Percentiles rank a stretch among this genome's conserved stretches.
These are phyloP conservation scores for Heteractis magnifica DNA, from an alignment of 92 coral and sea anemone genomes.

Conservation along the genomic window DNA sequence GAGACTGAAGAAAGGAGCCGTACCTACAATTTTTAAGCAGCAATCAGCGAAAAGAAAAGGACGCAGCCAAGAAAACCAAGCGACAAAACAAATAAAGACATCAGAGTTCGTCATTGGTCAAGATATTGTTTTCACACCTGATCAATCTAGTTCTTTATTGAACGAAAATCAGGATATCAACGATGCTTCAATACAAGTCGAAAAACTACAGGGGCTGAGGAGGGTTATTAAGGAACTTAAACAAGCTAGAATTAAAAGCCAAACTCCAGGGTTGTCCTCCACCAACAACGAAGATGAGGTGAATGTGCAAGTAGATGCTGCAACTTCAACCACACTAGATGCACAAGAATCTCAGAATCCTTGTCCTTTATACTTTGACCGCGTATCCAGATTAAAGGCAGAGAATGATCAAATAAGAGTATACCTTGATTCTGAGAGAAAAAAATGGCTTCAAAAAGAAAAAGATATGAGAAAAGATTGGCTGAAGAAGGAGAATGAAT, in stretches of 20 bases:
- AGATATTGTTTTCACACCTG: slow-evolving; percentile 11
- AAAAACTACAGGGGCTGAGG: slow-evolving; percentile 25
- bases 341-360: not conserved
- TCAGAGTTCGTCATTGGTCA: not conserved
- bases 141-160: not conserved
- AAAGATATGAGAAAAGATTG: not conserved
- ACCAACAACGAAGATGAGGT: not conserved
- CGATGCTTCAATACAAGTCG: not conserved
- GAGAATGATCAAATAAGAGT: not conserved
- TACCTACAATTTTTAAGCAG: slow-evolving; percentile 31
- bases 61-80: not conserved
- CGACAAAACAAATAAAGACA: not conserved
- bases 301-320: not conserved
- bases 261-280: not conserved
- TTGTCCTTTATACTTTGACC: not conserved
- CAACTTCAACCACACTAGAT: not conserved
- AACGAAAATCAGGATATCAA: not conserved
- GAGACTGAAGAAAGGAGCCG: slow-evolving; percentile 32
- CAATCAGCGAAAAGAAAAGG: not conserved
- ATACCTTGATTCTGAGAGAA: not conserved
- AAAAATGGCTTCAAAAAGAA: not conserved
- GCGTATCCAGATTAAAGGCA: not conserved
- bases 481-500: not conserved
- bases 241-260: slow-evolving; percentile 25
- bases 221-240: slow-evolving; percentile 33